Base-by-base conservation (phyloP, 2,113 vertebrate species). In the Gadus chalcogrammus region DNA sequence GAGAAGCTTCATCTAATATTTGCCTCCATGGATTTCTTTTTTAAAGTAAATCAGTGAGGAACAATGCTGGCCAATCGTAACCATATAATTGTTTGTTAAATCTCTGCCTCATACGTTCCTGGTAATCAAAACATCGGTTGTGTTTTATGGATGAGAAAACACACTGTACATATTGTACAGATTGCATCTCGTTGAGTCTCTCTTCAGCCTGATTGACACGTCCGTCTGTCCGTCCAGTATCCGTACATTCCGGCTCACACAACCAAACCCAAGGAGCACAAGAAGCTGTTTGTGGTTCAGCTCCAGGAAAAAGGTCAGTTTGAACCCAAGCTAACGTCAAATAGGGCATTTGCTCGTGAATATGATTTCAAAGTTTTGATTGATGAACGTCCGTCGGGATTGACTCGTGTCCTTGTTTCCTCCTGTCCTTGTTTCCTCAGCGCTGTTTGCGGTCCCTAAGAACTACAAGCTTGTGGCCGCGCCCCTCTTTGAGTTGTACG, bases 211-310 rank as follows among this genome's bases (percentile, higher is more conserved):
- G 73, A 60, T 63, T 85, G 3, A 84, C 42, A 6, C 55, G 13
- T 63, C 0, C 53, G 4, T 53, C 12, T 72, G n/a, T 15, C 75
- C 69, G 63, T 72, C 48, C 84, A 99, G 97, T 99, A 99, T 78
- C 97, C 97, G 0, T 99, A 99, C 88, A 99, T 98, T 91, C 97
- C 97, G 79, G 97, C 97, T 88, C 97, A 99, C 81, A 99, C 98
- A 81, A 99, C 97, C 74, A 99, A 99, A 82, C 97, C 97, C 31
- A 99, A 99, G 86, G 97, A 99, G 88, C 97, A 99, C 82, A 99
- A 99, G 89, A 99, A 99, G 82, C 93, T 99, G 48, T 99, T 99
- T 79, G 85, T 99, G 84, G 97, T 99, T 73, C 97, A 99, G 87
- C 88, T 99, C 84, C 97, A 99, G 88, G 97, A 99, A 88, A 99